Evolutionary conservation across 2,888 invertebrate species (phyloP), one percentile per base, ranked within the genome.

Genomic region (Chesias legatella): DNA sequence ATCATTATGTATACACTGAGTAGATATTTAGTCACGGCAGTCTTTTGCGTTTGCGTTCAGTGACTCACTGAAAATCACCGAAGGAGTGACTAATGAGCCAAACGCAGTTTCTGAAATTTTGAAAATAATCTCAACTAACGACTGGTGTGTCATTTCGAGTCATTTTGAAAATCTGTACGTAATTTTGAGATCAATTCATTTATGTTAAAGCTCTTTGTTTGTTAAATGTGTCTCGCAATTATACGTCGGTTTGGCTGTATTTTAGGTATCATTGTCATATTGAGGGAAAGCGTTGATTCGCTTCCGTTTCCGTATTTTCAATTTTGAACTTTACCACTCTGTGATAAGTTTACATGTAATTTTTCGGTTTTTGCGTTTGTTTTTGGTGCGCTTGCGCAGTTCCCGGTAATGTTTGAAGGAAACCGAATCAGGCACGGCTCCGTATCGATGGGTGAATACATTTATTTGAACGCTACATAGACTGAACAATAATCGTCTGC

Each of bases 51-150:
- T 75, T 69, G 67, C 64, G 63, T 69, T 56, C 62, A 72, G 62
- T 84, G 83, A 82, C 56, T 83, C 82, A 83, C 38, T 62, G 56
- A 67, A 73, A 68, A 65, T 63, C 60, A 56, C 56, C 70, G 64
- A 67, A 72, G 53, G 24, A 48, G 48, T 77, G 75, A 80, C 13
- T 17, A 17, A 17, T 5, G 13, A 17, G 13, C 5, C 2, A 17
- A 17, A 17, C 13, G 13, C 13, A 17, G 43, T 48, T 51, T 31
- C 37, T 42, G 39, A 35, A 48, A 42, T 37, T 42, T 50, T 43
- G 45, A 47, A 36, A 29, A 28, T 22, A 44, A 39, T 43, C 41
- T 45, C 43, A 46, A 32, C 44, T 38, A 48, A 42, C 28, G 21
- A 30, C 13, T 17, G 13, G 5, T 17, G 3, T 17, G 13, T 17